These are phyloP conservation scores for Coelinius sp. DNA, from an alignment of 2,888 invertebrate genomes.

Conservation along the genomic window DNA sequence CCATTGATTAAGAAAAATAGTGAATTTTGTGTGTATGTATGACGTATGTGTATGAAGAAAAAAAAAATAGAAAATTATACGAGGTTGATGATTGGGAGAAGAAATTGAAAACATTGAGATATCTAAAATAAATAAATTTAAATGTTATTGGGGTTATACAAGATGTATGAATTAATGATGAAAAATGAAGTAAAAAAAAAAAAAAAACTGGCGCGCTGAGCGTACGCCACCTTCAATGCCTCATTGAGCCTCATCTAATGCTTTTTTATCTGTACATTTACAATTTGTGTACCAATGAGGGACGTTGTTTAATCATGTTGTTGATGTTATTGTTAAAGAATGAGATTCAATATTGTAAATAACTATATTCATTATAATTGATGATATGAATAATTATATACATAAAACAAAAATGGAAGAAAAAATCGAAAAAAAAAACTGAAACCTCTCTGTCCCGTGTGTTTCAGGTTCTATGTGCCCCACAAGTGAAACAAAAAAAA, in stretches of 20 bases:
- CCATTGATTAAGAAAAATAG: conserved; percentile 34
- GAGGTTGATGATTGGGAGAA: conserved; percentile 36
- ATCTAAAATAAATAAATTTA: conserved; percentile 44
- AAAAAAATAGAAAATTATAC: conserved; percentile 24
- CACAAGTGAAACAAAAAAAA: background rate
- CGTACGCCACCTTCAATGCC: conserved; percentile 69
- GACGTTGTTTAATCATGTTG: conserved; percentile 76
- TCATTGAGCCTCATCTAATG: conserved; percentile 71
- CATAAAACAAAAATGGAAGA: conserved; percentile 60
- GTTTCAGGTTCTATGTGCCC: conserved; percentile 43
- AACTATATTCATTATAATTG: conserved; percentile 82
- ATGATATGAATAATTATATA: conserved; percentile 72
- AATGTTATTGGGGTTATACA: conserved; percentile 38
- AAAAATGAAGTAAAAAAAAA: conserved; percentile 44
- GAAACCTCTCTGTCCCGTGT: conserved; percentile 40
- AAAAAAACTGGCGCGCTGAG: conserved; percentile 59
- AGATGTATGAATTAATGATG: conserved; percentile 49
- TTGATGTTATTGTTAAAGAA: conserved; percentile 86
- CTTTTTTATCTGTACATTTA: conserved; percentile 72
- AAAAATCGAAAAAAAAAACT: conserved; percentile 16
- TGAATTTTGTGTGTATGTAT: conserved; percentile 31
- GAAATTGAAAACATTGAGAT: conserved; percentile 43
- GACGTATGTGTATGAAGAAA: conserved; percentile 27
- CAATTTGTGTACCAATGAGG: conserved; percentile 71
- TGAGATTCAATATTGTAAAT: conserved; percentile 83